phyloP scores from a whole-genome alignment of 2,888 invertebrate species.

The Meloe dianella region DNA sequence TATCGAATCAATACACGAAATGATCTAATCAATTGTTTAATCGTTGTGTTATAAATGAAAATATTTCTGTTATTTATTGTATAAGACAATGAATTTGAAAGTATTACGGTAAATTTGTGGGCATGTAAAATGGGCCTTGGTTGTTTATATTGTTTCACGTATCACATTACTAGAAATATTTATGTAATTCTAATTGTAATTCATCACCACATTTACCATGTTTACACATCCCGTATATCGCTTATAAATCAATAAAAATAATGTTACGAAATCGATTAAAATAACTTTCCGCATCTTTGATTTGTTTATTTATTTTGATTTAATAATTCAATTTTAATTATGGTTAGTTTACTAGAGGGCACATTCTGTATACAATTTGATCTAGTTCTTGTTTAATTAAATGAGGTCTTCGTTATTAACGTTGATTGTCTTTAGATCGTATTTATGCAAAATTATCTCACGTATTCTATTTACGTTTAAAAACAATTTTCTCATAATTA shows the following conservation, averaged over 20 bases:
- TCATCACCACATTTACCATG: background rate
- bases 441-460: slow-evolving; percentile 8
- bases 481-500: slow-evolving; percentile 5
- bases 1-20: background rate
- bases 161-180: slow-evolving; percentile 27
- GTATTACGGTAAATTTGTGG: slow-evolving; percentile 32
- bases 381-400: background rate
- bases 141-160: slow-evolving; percentile 29
- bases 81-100: slow-evolving; percentile 18
- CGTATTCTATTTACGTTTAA: background rate
- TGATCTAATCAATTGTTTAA: background rate
- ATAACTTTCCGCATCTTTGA: slow-evolving; percentile 13
- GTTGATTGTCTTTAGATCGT: background rate
- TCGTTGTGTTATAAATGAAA: background rate
- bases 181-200: slow-evolving; percentile 21
- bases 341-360: background rate
- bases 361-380: background rate
- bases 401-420: background rate
- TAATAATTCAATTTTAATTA: slow-evolving; percentile 9
- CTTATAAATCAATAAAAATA: background rate
- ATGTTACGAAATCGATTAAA: background rate
- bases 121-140: slow-evolving; percentile 25
- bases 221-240: background rate
- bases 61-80: slow-evolving; percentile 8
- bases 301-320: slow-evolving; percentile 14